A percentile compares a stretch with the other conserved stretches of the same genome.
Conservation (phyloP, 1,140 invertebrate genomes). For the Melanaphis sacchari region DNA sequence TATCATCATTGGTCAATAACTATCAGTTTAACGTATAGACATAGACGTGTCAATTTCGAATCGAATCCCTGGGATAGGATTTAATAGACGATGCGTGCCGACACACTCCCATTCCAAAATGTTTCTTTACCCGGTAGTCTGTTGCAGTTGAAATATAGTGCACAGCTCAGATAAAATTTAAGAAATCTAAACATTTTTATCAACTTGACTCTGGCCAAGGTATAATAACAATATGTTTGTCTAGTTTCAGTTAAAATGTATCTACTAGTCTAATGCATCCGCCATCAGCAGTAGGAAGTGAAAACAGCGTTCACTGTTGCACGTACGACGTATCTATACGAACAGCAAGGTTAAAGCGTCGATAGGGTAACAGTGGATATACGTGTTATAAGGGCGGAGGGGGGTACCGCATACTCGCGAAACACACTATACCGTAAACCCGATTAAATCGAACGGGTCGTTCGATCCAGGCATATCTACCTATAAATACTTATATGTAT, state of each 20-base stretch:
- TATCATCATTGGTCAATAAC: background rate
- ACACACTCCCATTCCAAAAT: background rate
- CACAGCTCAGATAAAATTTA: background rate
- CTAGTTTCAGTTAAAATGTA: background rate
- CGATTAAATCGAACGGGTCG: background rate
- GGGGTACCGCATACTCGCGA: background rate
- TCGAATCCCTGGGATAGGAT: background rate
- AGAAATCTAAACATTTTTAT: background rate
- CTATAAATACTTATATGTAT: background rate
- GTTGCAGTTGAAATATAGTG: too few relatives aligned
- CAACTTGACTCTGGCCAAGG: background rate
- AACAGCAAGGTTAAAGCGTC: background rate
- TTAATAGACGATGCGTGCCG: too few relatives aligned
- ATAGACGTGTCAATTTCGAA: background rate
- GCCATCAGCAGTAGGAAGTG: background rate
- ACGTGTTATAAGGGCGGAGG: background rate
- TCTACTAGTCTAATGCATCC: background rate
- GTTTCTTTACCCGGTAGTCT: background rate
- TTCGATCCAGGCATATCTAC: background rate
- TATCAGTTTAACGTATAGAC: too few relatives aligned
- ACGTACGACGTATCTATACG: background rate
- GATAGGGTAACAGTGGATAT: background rate
- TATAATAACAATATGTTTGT: background rate
- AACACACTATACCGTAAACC: background rate
- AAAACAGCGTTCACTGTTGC: background rate